Evolutionary conservation across 2,888 invertebrate species (phyloP), one percentile per base, ranked within the genome.

Genomic region (Xestia xanthographa): DNA sequence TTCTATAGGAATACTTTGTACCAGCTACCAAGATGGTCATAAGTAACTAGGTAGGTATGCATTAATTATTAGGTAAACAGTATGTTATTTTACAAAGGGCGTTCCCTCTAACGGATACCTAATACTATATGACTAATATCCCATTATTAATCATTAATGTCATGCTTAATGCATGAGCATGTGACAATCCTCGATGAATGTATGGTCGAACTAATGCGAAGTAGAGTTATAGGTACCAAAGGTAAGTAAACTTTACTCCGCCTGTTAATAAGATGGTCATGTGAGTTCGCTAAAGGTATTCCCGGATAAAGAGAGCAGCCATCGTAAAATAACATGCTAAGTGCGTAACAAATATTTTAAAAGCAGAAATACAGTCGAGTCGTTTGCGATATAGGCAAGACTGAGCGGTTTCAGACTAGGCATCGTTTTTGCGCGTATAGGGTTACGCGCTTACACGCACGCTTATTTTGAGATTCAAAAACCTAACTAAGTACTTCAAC

Each of bases 1-100:
- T 62, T 77, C 11, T 38, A 45, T 45, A 45, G 14, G 38, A 53
- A 53, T 62, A 60, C 48, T 79, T 60, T 79, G 58, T 48, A 79
- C n/a, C 29, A 34, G n/a, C 29, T 79, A 48, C 41, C 48, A 48
- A 79, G 29, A 70, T 76, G 48, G 20, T 70, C 17, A 58, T 79
- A 34, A 0, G 22, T 38, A 69, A n/a, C n/a, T 50, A 34, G 34
- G 34, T 50, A 34, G 34, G 34, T 34, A 60, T 34, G 34, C 14
- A 53, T 41, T 50, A 41, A 9, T 2, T 53, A 41, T 11, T 38
- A 72, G 1, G 14, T 72, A 72, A 12, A 17, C 38, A 72, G 72
- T n/a, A 22, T 12, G 50, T 43, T 38, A 71, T 6, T n/a, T 45
- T 26, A 70, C 34, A 22, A 45, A 69, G 12, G 20, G 12, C 20